Evolutionary conservation across 2,797 vertebrate species (phyloP).

Genomic region (Crypturellus tataupa): DNA sequence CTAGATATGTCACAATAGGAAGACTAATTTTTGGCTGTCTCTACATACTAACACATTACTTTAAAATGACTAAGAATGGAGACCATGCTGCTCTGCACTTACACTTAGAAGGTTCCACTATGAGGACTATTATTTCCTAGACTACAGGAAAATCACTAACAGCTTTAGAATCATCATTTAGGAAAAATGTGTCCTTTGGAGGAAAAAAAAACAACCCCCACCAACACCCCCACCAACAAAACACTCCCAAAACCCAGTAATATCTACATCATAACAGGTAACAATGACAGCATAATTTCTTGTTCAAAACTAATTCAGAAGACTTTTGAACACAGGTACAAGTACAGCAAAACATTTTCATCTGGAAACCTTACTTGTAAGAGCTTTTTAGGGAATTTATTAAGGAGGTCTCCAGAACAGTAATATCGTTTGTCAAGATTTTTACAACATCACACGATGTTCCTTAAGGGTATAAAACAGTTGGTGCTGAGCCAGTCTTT

Average conservation of each 20-base stretch:
- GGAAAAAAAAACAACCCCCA: neutral
- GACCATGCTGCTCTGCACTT: conserved; percentile 3
- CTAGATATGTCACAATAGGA: neutral
- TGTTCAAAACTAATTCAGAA: neutral
- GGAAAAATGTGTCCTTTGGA: neutral
- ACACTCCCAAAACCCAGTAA: neutral
- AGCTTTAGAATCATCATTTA: neutral
- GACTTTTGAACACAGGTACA: neutral
- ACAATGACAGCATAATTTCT: neutral
- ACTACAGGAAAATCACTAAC: neutral
- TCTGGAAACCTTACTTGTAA: neutral
- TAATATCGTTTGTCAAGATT: neutral
- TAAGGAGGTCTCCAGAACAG: neutral
- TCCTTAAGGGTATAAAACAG: neutral
- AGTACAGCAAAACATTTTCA: neutral
- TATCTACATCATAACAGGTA: neutral
- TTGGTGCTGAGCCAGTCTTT: neutral
- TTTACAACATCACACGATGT: neutral
- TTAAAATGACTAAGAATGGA: conserved; percentile 19
- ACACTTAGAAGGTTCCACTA: neutral
- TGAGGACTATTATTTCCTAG: neutral
- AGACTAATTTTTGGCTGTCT: neutral
- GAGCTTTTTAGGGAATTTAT: neutral
- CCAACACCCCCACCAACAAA: too few species aligned
- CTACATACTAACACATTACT: conserved; percentile 37